Evolutionary conservation across 2,113 vertebrate species (phyloP), one percentile per base, ranked within the genome.

Genomic region (Hippocampus comes): DNA sequence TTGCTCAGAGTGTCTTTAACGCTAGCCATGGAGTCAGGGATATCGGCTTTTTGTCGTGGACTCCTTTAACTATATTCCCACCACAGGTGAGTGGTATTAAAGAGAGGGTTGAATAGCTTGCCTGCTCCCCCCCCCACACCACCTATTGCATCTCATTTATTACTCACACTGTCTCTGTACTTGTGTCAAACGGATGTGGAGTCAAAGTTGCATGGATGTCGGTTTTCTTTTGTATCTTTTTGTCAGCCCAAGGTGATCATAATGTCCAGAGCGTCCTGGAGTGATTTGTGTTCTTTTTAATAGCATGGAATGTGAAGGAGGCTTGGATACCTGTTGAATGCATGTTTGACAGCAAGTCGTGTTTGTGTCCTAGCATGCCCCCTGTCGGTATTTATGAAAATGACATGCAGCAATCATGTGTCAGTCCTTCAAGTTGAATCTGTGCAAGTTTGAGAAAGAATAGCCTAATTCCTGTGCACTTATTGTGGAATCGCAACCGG

Each of bases 11-110:
- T 96, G 94, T 96, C 95, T 97, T 96, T 97, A 97, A 96, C 91
- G 93, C 95, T 97, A 97, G 95, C 95, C 94, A 95, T 95, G 95
- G 95, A 96, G 91, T 96, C 94, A 97, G 96, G 92, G 94, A 96
- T 92, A 93, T 96, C 94, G 93, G 94, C 94, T 92, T 96, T 95
- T 95, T 97, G 92, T 94, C 95, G 89, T 96, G 96, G 96, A 97
- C 94, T 87, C 93, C 95, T 88, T 96, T 97, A 95, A 91, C 94
- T 95, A 94, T 94, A 91, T 93, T 91, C 78, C 89, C 90, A 74
- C 86, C 90, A 83, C 94, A 98, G 97, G 96, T 98, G 94, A 98
- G 97, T 97, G 93, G 86, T 89, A 69, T 82, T 77, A 90, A 74
- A 86, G 87, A 93, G 86, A 93, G 92, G 90, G 91, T 91, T 67